Conservation (phyloP, 2,113 vertebrate genomes). For the Ammodytes dubius region DNA sequence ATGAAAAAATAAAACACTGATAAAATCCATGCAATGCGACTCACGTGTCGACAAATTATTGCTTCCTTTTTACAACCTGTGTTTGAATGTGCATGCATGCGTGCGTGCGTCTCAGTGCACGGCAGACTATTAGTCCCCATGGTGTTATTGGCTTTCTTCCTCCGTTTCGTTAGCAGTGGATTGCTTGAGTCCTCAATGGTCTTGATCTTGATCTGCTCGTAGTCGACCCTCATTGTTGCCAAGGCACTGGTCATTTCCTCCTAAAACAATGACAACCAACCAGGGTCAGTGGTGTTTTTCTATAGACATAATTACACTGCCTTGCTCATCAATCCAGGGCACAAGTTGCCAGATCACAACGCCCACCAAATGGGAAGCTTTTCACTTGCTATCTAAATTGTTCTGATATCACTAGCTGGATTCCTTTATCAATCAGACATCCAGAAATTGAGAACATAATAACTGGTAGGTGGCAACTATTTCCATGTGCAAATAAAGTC, state of each 20-base stretch:
- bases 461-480: neutral
- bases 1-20: slow-evolving; percentile 76
- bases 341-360: neutral
- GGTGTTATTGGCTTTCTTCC: slow-evolving; percentile 90
- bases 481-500: neutral
- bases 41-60: slow-evolving; percentile 84
- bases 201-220: slow-evolving; percentile 99
- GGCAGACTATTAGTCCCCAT: slow-evolving; percentile 77
- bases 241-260: slow-evolving; percentile 99
- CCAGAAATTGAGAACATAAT: neutral
- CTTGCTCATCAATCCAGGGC: neutral
- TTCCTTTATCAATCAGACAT: neutral
- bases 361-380: neutral
- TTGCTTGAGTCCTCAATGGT: slow-evolving; percentile 96
- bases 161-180: slow-evolving; percentile 94
- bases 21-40: slow-evolving; percentile 75
- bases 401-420: neutral
- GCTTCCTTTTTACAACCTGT: slow-evolving; percentile 87
- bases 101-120: slow-evolving; percentile 76
- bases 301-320: too few species aligned
- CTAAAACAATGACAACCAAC: slow-evolving; percentile 74
- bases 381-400: neutral
- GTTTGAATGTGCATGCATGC: slow-evolving; percentile 69
- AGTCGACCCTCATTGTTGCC: slow-evolving; percentile 98
- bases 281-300: neutral